Conservation (phyloP, 2,113 vertebrate species). For the Tragelaphus strepsiceros region DNA sequence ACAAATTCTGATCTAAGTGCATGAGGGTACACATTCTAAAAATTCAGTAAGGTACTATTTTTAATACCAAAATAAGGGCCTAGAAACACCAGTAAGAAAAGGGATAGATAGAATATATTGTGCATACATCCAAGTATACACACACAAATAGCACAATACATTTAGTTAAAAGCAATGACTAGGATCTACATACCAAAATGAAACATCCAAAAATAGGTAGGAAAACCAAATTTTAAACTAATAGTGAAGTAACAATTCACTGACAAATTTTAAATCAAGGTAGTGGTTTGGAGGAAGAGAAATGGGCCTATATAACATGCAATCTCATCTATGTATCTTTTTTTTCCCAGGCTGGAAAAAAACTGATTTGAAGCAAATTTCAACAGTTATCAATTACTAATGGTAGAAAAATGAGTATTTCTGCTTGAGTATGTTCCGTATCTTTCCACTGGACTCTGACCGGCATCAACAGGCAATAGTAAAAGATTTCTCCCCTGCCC, state of each 20-base stretch:
- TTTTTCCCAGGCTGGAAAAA: fast-evolving
- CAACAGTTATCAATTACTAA: background rate
- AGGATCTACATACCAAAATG: background rate
- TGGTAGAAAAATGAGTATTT: background rate
- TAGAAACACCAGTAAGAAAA: background rate
- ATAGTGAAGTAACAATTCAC: background rate
- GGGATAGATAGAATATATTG: background rate
- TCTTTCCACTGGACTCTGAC: background rate
- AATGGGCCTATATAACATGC: background rate
- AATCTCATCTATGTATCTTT: background rate
- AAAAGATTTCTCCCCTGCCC: background rate
- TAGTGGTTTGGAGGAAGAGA: background rate
- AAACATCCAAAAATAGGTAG: background rate
- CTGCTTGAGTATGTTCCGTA: background rate
- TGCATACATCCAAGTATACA: fast-evolving
- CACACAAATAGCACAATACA: background rate
- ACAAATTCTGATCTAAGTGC: background rate
- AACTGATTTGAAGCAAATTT: background rate
- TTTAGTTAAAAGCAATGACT: background rate
- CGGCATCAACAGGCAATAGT: background rate
- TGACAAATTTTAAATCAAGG: background rate
- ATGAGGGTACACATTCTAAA: background rate
- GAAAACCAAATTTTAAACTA: background rate
- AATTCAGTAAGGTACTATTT: background rate
- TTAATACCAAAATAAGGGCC: background rate